A percentile compares a stretch with the other conserved stretches of the same genome.
Evolutionary conservation across 2,113 vertebrate genomes (phyloP).

Genomic region (Sebastes schlegelii): DNA sequence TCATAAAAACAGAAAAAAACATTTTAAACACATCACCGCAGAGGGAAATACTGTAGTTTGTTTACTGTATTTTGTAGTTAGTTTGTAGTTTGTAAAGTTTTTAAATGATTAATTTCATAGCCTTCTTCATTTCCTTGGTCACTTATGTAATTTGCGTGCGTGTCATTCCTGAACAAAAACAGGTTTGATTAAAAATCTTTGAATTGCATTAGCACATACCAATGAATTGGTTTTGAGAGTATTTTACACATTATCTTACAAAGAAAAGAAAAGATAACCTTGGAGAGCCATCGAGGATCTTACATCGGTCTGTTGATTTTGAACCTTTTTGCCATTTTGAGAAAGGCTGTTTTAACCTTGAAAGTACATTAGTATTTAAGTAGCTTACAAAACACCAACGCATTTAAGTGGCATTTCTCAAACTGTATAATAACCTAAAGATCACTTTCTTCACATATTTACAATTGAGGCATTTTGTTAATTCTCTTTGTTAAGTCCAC

Average conservation of each 20-base stretch:
- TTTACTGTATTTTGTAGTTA: neutral
- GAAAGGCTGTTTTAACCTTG: neutral
- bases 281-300: neutral
- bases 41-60: neutral
- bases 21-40: neutral
- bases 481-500: no score
- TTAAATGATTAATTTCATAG: no score
- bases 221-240: neutral
- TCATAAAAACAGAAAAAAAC: neutral
- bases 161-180: neutral
- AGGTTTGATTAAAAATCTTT: neutral
- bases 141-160: neutral
- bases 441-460: no score
- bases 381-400: neutral
- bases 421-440: neutral
- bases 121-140: neutral
- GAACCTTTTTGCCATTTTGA: neutral
- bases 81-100: no score
- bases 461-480: no score
- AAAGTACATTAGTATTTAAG: neutral
- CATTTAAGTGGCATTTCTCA: neutral
- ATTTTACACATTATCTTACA: neutral
- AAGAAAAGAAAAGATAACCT: neutral
- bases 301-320: neutral
- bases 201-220: neutral